Base-by-base conservation (phyloP, 1,140 invertebrate genomes). In the Manduca sexta region DNA sequence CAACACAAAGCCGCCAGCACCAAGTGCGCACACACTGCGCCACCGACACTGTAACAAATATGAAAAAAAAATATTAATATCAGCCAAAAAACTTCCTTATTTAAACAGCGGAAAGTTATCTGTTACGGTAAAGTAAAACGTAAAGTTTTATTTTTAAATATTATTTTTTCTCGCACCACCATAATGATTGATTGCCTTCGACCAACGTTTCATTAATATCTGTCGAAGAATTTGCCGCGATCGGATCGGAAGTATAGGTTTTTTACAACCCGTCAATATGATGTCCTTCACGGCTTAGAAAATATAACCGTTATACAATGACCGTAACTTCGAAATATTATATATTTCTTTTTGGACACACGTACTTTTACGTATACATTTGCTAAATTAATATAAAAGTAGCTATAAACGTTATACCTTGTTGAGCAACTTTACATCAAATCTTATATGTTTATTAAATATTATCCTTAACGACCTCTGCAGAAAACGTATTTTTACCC, bases 1-100 rank as follows among this genome's bases (percentile, higher is more conserved):
- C 15, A 91, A 73, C 5, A 86, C 87, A 41, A 88, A 78, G 21
- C 91, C 85, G 1, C 89, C 88, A 1, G 85, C 77, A 1, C 84
- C 80, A 14, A 95, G 74, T 18, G 91, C 86, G 31, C 88, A 78
- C 42, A 94, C 73, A 44, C 93, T 93, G 37, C 90, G 84, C 61
- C 89, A 85, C 43, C 91, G 89, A 78, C 89, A 90, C 92, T 92
- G 88, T 15, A 90, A 90, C 69, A 79, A 86, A 69, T 38, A 58
- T 75, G 76, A 64, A 29, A 50, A 26, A 47, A 34, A n/a, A 16
- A 34, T 5, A 26, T 26, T 26, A 26, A 26, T n/a, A 34, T 14
- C 11, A 34, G 6, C 11, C 33, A 0, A 34, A 8, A 11, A 12
- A 12, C 13, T n/a, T 34, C 33, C 13, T n/a, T 8, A 34, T 8